These are phyloP conservation scores for Psylliodes chrysocephalus DNA, from an alignment of 2,888 invertebrate genomes.

Conservation along the genomic window DNA sequence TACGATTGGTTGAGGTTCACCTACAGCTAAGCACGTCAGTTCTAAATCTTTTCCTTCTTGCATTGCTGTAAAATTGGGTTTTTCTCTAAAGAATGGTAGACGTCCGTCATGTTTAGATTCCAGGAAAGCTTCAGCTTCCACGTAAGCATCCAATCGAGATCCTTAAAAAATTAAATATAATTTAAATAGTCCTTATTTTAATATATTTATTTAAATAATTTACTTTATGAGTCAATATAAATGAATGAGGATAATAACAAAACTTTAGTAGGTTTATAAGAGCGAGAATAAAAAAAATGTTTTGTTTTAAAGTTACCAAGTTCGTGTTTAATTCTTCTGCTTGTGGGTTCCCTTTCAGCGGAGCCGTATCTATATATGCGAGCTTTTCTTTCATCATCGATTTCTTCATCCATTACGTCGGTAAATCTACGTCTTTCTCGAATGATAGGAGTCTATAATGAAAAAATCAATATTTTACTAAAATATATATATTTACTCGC, in stretches of 20 bases:
- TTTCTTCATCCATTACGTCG: conserved; percentile 95
- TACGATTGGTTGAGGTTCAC: conserved; percentile 85
- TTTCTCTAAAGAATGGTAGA: conserved; percentile 91
- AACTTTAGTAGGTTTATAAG: too few species aligned
- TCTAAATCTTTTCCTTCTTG: conserved; percentile 81
- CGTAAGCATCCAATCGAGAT: conserved; percentile 84
- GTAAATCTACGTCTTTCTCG: conserved; percentile 91
- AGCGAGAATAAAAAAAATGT: too few species aligned
- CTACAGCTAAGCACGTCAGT: conserved; percentile 85
- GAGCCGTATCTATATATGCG: conserved; percentile 82
- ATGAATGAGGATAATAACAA: too few species aligned
- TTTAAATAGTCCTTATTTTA: not conserved
- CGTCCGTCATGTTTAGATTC: conserved; percentile 81
- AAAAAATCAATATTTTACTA: not conserved
- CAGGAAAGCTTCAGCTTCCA: conserved; percentile 87
- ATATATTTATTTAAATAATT: too few species aligned
- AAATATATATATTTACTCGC: too few species aligned
- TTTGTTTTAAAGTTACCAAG: conserved; percentile 66
- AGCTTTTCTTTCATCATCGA: conserved; percentile 87
- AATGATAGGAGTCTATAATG: conserved; percentile 80
- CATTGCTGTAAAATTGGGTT: conserved; percentile 86
- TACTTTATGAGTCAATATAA: too few species aligned
- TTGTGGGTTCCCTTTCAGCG: conserved; percentile 70
- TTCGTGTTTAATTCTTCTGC: conserved; percentile 83
- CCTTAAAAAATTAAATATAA: conserved; percentile 43